Base-by-base conservation (phyloP, 2,113 vertebrate species). In the Campylomormyrus tamandua region DNA sequence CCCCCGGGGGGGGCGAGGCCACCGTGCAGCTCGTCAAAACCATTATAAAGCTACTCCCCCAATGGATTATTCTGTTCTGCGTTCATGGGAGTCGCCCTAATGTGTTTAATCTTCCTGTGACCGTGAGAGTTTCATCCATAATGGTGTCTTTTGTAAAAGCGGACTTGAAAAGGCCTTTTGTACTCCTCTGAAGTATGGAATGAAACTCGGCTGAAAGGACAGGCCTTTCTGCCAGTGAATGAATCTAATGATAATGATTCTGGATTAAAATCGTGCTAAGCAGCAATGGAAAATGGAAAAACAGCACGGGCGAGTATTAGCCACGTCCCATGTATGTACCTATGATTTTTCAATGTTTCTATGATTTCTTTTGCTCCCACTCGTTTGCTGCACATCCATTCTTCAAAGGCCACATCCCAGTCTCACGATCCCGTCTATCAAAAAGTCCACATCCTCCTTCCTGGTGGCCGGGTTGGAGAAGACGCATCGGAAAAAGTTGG, bases 391-490 rank as follows among this genome's bases (percentile, higher is more conserved):
- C 31, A 15, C 13, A 5, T 0, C 5, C 31, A 13, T 35, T 5
- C 17, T 48, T 87, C 90, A 95, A 17, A 95, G 93, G 92, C 96
- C 92, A n/a, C 92, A 90, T 1, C 93, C 94, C 80, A 96, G 89
- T 1, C 87, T 90, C 84, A 92, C 84, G 24, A 90, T 95, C 93
- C 97, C 93, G 24, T 96, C 93, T 92, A 95, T 89, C 9, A 97
- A 91, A 90, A 96, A 96, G 91, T 95, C 94, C 50, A 96, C 87
- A 87, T 96, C 94, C 86, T 93, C 80, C 88, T 91, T 93, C 66
- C 92, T 93, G 3, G 93, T 93, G 24, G 94, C 93, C 66, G 94
- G 92, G 39, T 95, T 97, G 8, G 94, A 96, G 90, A 96, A 96
- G 86, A 96, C 89, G 46, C 94, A 94, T 50, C 91, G 87, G 92